Evolutionary conservation across 1,140 invertebrate genomes (phyloP).

Genomic region (Hyles euphorbiae): DNA sequence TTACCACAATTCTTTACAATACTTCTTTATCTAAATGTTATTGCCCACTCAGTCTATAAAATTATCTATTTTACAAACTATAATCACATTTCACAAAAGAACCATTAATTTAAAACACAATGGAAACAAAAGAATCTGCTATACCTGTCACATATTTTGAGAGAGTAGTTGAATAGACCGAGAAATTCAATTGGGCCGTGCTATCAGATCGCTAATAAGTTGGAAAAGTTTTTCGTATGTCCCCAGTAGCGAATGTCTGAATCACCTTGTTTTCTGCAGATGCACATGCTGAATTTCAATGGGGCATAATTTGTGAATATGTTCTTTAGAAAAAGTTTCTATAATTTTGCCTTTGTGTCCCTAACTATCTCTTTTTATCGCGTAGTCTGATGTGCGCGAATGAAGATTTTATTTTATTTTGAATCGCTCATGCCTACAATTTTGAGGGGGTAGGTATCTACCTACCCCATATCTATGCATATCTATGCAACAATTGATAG

Average conservation of each 20-base stretch:
- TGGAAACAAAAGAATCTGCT: not conserved
- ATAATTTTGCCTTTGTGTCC: constrained; percentile 5
- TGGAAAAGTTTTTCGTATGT: constrained; percentile 27
- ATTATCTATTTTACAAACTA: no score
- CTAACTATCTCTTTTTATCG: not conserved
- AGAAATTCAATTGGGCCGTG: constrained; percentile 29
- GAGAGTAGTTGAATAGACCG: constrained; percentile 22
- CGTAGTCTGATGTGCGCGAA: no score
- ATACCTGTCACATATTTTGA: not conserved
- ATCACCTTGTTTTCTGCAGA: constrained; percentile 26
- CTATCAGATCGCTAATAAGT: constrained; percentile 28
- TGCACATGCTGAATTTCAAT: constrained; percentile 3
- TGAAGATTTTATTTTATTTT: no score
- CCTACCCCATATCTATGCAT: no score
- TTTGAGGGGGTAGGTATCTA: no score
- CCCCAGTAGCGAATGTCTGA: constrained; percentile 25
- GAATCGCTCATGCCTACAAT: no score
- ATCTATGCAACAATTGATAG: no score
- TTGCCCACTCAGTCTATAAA: no score
- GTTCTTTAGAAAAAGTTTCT: constrained; percentile 13
- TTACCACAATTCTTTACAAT: no score
- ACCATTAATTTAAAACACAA: not conserved
- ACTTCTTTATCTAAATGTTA: no score
- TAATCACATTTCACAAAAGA: no score
- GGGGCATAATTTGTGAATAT: constrained; percentile 13